Evolutionary conservation across 2,113 vertebrate genomes (phyloP), one percentile per base, ranked within the genome.

Genomic region (Rostratula benghalensis): DNA sequence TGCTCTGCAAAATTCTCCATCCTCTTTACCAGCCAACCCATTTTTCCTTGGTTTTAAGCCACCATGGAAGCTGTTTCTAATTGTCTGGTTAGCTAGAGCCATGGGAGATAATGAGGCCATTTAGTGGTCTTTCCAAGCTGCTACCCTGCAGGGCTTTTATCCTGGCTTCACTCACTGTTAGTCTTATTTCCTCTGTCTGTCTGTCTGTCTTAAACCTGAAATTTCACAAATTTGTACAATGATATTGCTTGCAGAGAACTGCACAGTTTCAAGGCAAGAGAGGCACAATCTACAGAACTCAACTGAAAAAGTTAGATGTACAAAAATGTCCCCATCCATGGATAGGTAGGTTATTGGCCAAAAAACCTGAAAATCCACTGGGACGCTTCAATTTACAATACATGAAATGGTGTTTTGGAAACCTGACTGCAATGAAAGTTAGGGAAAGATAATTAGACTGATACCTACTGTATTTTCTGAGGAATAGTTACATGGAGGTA

Each of bases 21-120:
- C 25, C 28, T 50, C 0, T 0, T 78, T 75, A 84, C 6, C 31
- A 93, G 25, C 12, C 33, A 86, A 53, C 3, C 1, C 6, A 73
- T 90, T 75, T 57, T 19, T 17, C 77, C 18, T 3, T 76, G 35
- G 19, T 89, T 96, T 77, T 53, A 83, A 83, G 54, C 27, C 45
- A 53, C 17, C 10, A 7, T 16, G 37, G 50, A 93, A 11, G 13
- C 27, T 79, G 19, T 46, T 76, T 93, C 51, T 81, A 73, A 61
- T 46, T 71, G 4, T 53, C 61, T 73, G 39, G 17, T 71, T 79
- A 76, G 23, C 28, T 48, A 76, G 27, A 91, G 18, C 20, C 60
- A 13, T 65, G 43, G 35, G 19, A 83, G 17, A 76, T 69, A 76
- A 93, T 4, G 6, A 80, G 31, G 28, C 7, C n/a, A 37, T 53